Evolutionary conservation across 1,140 invertebrate species (phyloP).

Genomic region (Hermatobates lingyangjiaoensis): DNA sequence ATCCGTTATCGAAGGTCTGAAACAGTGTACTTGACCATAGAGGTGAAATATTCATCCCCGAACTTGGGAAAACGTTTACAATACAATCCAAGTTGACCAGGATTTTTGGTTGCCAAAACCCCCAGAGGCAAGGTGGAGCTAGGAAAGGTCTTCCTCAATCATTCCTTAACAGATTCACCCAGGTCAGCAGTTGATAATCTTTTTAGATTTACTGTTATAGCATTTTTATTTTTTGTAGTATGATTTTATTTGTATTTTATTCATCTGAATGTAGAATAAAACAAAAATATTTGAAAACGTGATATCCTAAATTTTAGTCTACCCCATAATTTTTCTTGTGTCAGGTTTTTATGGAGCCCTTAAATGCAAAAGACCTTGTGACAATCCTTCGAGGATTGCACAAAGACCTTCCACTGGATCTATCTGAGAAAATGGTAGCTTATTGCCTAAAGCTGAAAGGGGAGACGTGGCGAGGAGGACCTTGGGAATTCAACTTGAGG

Average conservation of each 20-base stretch:
- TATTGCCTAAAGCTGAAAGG: constrained; percentile 46
- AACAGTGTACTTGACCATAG: constrained; percentile 98
- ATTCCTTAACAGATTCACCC: constrained; percentile 94
- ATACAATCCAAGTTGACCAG: constrained; percentile 48
- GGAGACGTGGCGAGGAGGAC: constrained; percentile 60
- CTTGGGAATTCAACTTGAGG: constrained; percentile 93
- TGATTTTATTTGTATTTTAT: neutral
- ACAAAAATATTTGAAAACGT: neutral
- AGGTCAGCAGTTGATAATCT: constrained; percentile 33
- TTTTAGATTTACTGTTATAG: neutral
- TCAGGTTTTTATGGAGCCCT: constrained; percentile 63
- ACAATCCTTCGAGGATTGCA: constrained; percentile 31
- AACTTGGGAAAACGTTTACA: constrained; percentile 72
- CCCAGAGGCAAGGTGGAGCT: constrained; percentile 85
- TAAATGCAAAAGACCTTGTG: constrained; percentile 56
- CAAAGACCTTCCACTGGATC: constrained; percentile 25
- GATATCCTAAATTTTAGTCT: constrained; percentile 1
- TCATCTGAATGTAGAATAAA: neutral
- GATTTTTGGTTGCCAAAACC: constrained; percentile 97
- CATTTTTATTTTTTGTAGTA: neutral
- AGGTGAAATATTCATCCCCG: constrained; percentile 88
- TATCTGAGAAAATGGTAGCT: constrained; percentile 51
- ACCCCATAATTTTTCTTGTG: constrained; percentile 10
- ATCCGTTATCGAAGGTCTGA: constrained; percentile 89
- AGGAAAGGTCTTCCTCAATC: constrained; percentile 88